Evolutionary conservation across 2,113 vertebrate species (phyloP), one percentile per base, ranked within the genome.

Genomic region (Motacilla tschutschensis): DNA sequence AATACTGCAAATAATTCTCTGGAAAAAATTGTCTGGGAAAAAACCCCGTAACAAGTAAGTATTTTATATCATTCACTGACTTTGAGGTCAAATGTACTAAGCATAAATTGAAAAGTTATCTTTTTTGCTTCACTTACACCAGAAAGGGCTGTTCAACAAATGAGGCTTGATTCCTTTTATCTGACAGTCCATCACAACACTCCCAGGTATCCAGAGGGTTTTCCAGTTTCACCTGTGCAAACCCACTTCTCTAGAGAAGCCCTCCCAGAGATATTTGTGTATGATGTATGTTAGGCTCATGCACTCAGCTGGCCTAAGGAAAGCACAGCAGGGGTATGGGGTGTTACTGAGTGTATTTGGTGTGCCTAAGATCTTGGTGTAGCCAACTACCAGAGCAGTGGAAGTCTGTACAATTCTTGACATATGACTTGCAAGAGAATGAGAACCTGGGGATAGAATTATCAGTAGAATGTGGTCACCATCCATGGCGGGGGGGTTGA

Each of bases 401-500:
- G 8, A 51, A 57, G 2, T 12, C n/a, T 69, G 9, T 20, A 25
- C 9, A 41, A 41, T 58, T 73, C 47, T 40, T 77, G 20, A 31
- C 16, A 12, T 5, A 12, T 5, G 12, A 26, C 17, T 76, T 82
- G 38, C 7, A 62, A 46, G 8, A 62, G 47, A 69, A 54, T 21
- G 17, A 57, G 67, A 76, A 38, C 24, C 2, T 72, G 35, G 14
- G 38, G 38, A 43, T 20, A 58, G 51, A 79, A 84, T 54, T 46
- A 62, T 24, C n/a, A 29, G 17, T 38, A 65, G 33, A 13, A 41
- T 62, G n/a, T 16, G 8, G 5, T 5, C 6, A 22, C 22, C 17
- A 48, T 21, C 10, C 19, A 25, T 6, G 28, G 8, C 0, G 0
- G 17, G 9, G n/a, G 12, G 3, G 1, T 9, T 71, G 18, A 19